Evolutionary conservation across 2,797 vertebrate genomes (phyloP).

Genomic region (Miichthys miiuy): DNA sequence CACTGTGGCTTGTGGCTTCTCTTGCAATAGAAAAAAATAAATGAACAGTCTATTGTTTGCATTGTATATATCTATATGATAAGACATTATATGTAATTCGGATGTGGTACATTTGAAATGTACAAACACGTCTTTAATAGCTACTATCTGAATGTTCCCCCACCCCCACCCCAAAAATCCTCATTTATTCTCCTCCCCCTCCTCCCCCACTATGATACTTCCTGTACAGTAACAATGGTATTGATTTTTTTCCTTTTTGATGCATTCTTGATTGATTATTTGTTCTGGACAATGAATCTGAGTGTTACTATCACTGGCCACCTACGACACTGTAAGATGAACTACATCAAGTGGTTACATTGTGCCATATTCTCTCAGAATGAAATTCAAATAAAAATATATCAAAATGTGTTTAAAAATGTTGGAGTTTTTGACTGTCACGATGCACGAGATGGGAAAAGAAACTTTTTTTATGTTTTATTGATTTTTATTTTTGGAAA

Average conservation of each 20-base stretch:
- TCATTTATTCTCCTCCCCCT: constrained; percentile 28
- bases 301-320: constrained; percentile 73
- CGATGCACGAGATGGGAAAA: constrained; percentile 13
- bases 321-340: constrained; percentile 73
- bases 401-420: constrained; percentile 62
- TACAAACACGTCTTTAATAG: constrained; percentile 85
- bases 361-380: constrained; percentile 84
- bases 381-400: constrained; percentile 83
- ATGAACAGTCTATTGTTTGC: constrained; percentile 76
- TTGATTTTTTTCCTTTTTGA: constrained; percentile 75
- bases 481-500: constrained; percentile 58
- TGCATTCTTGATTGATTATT: constrained; percentile 76
- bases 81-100: constrained; percentile 77
- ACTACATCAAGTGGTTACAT: constrained; percentile 79
- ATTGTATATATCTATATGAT: constrained; percentile 84
- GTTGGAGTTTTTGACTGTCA: background rate
- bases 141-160: constrained; percentile 80
- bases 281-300: constrained; percentile 72
- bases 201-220: constrained; percentile 56
- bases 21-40: constrained; percentile 76
- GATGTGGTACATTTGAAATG: constrained; percentile 83
- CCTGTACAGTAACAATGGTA: constrained; percentile 80
- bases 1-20: constrained; percentile 83
- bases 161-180: constrained; percentile 16
- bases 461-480: constrained; percentile 25